Base-by-base conservation (phyloP, 2,797 vertebrate species). In the Octomys mimax region DNA sequence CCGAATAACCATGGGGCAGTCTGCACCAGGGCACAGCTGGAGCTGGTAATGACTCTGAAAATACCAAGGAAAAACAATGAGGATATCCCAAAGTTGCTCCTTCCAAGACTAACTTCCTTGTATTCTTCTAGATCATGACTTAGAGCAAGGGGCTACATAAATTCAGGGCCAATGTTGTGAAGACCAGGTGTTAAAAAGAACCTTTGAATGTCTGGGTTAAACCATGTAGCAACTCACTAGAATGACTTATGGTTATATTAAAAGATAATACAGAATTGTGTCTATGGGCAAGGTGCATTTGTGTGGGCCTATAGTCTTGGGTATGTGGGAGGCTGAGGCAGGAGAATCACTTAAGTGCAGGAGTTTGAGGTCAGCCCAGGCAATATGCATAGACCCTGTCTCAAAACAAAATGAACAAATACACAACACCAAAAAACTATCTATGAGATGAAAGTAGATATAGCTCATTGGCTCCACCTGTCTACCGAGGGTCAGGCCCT, bases 1-100 rank as follows among this genome's bases (percentile, higher is more conserved):
- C 98, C 99, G 99, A 98, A 99, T 99, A 98, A 99, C 99, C 98
- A 99, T 99, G 83, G 99, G 99, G 97, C 99, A 99, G 98, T 99
- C 99, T 94, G 99, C 99, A 95, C 99, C 99, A 61, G 99, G 99
- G 99, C 99, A 99, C 97, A 99, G 99, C 99, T 99, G 99, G 98
- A 99, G 99, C 98, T 99, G 99, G 98, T 99, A 99, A 98, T 99
- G 99, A 99, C 99, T 99, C 99, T 99, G 93, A 97, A 97, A 62
- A 98, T 4, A 98, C 0, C 94, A 95, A 93, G 57, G 54, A 52
- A 28, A 95, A 89, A 97, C 4, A 88, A 49, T 90, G 61, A 97
- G 26, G 91, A 73, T 5, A 89, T 52, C 22, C 28, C 33, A n/a
- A 93, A 13, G 18, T 3, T 12, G 26, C 2, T 62, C 62, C 24